A percentile compares a stretch with the other conserved stretches of the same genome.
These are phyloP conservation scores for Sebastes hubbsi DNA, from an alignment of 2,797 vertebrate species.

Conservation along the genomic window DNA sequence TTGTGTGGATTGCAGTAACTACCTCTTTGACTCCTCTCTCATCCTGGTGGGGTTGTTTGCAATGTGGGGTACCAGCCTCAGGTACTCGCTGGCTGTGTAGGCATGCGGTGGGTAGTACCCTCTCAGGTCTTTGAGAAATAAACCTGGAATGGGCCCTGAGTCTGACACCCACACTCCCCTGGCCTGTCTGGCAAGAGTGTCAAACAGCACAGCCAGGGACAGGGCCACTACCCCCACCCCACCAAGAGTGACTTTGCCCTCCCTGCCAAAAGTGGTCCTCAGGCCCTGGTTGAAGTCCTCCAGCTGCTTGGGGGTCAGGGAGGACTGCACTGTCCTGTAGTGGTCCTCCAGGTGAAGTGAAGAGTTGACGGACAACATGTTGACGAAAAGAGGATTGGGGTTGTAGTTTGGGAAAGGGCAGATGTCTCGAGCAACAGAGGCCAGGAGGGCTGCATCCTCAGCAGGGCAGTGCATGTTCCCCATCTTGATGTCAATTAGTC, in stretches of 20 bases:
- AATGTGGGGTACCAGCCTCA: slow-evolving; percentile 42
- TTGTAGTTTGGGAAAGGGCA: background rate
- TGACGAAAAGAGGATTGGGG: background rate
- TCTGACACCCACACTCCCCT: slow-evolving; percentile 21
- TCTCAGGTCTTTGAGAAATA: slow-evolving; percentile 22
- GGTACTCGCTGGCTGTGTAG: slow-evolving; percentile 26
- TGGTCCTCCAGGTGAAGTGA: slow-evolving; percentile 20
- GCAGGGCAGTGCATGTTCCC: background rate
- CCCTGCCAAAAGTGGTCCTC: slow-evolving; percentile 36
- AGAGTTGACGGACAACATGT: slow-evolving; percentile 9
- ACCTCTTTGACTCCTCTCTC: slow-evolving; percentile 31
- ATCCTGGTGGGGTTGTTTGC: slow-evolving; percentile 47
- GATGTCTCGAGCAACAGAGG: background rate
- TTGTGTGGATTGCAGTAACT: background rate
- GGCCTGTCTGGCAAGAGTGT: slow-evolving; percentile 25
- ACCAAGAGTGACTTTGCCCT: background rate
- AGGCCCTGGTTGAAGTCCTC: slow-evolving; percentile 36
- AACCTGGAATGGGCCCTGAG: slow-evolving; percentile 5
- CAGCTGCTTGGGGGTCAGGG: slow-evolving; percentile 27
- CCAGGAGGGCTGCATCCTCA: background rate
- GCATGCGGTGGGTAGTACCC: slow-evolving; percentile 5
- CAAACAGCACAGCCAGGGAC: slow-evolving; percentile 40
- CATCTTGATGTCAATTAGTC: background rate
- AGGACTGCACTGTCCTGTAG: slow-evolving; percentile 30
- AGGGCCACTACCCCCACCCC: slow-evolving; percentile 35